phyloP scores from a whole-genome alignment of 2,797 vertebrate genomes.

The Dendrocincla tyrannina region DNA sequence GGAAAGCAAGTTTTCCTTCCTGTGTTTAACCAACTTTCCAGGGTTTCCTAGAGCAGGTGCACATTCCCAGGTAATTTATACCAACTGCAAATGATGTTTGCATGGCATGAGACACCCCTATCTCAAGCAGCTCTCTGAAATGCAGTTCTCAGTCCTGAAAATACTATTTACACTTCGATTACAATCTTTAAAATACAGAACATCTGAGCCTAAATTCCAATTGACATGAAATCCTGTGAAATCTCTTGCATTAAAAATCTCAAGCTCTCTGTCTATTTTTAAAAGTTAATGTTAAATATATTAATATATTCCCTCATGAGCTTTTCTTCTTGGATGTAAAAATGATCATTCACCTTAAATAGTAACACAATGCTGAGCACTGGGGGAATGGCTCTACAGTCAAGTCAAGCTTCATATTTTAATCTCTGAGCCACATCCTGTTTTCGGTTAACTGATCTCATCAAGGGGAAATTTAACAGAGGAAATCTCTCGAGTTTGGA shows the following conservation, averaged over 20 bases:
- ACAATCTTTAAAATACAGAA: background rate
- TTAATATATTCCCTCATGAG: background rate
- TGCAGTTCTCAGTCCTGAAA: background rate
- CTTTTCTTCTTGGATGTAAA: background rate
- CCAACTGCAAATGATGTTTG: background rate
- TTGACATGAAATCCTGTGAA: background rate
- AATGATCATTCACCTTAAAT: background rate
- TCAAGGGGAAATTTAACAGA: slow-evolving; percentile 75
- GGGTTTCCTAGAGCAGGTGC: background rate
- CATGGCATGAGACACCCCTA: background rate
- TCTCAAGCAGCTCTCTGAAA: background rate
- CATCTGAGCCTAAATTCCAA: background rate
- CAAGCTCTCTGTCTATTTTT: background rate
- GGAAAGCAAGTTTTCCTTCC: background rate
- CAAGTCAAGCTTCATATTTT: slow-evolving; percentile 13
- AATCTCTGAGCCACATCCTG: slow-evolving; percentile 76
- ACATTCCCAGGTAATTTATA: background rate
- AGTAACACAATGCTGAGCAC: background rate
- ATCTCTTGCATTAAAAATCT: background rate
- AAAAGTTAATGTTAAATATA: background rate
- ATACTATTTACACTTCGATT: background rate
- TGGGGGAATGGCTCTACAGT: slow-evolving; percentile 1
- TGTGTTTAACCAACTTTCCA: background rate
- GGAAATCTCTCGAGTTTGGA: slow-evolving; percentile 78
- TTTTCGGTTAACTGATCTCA: slow-evolving; percentile 79